Base-by-base conservation (phyloP, 2,888 invertebrate species). In the Pomacea canaliculata region DNA sequence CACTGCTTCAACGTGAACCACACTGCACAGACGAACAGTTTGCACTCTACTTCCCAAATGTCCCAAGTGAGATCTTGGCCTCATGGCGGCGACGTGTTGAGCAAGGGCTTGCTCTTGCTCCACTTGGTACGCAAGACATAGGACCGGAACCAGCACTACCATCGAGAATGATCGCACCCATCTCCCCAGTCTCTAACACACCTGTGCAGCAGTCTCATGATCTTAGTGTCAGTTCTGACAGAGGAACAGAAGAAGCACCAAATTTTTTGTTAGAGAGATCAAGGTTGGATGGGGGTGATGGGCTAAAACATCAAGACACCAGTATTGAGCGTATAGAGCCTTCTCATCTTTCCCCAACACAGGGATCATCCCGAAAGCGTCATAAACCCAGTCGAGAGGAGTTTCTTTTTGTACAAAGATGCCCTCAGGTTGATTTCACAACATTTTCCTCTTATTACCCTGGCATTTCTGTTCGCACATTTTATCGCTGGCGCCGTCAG, bases 401-500 rank as follows among this genome's bases (percentile, higher is more conserved):
- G 72, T 82, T 78, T 70, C 75, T 76, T 19, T 79, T 79, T 63
- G 76, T 80, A 49, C 76, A 81, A 56, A 68, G 78, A 51, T 79
- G 78, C 59, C 82, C 82, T 13, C 73, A 68, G 7, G 70, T 81
- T 13, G 70, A 78, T 48, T 81, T 81, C 65, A 71, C 72, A 51
- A 78, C 79, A 13, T 76, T 81, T 48, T 71, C 76, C 73, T 66
- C 76, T 9, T 73, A 69, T 62, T 74, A 62, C 72, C 79, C 82
- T n/a, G 51, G 67, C 65, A 79, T 80, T n/a, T 80, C 82, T 18
- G 59, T 78, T 46, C 62, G 79, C 16, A 81, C 79, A 56, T 82
- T 80, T 70, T 80, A 82, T 76, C 72, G 78, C n/a, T 82, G 82
- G 82, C 77, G 80, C 23, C 78, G 79, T 67, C 76, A 81, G 73